Evolutionary conservation across 2,888 invertebrate genomes (phyloP), one percentile per base, ranked within the genome.

Genomic region (Cynaeus angustus): DNA sequence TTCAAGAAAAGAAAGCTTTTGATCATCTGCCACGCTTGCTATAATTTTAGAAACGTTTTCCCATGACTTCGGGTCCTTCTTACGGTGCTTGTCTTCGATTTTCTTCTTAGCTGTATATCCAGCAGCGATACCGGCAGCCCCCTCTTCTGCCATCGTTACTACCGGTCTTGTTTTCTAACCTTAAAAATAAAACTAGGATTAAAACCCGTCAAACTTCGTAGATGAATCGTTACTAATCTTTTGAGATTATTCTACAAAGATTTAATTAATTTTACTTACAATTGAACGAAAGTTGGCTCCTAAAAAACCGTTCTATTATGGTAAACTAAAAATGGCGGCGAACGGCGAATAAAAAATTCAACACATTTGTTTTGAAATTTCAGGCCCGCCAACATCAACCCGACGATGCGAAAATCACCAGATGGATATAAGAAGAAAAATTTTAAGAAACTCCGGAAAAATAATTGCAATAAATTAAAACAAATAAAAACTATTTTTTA

Each of bases 21-120:
- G 94, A 75, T 94, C 93, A 73, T 92, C 91, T 0, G 89, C 88
- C 0, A 88, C 81, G 0, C 86, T 85, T 72, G 87, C 88, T 0
- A 91, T 80, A 0, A 88, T 86, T 82, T 89, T 92, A 79, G 93
- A 85, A 62, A 94, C 88, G 80, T 92, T 90, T 70, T 91, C 91
- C 16, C 90, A 85, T 43, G 88, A 88, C 78, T 88, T 89, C 46
- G 89, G 90, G 77, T 91, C 90, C 68, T 86, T 86, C 73, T 86
- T 86, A 33, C 86, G 83, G 7, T 81, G 75, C 72, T 86, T 86
- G 14, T 86, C 86, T 62, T 86, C 85, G 12, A 82, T 79, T 45
- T 77, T 80, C 56, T 77, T 77, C 1, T 21, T 21, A 21, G 21
- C n/a, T n/a, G n/a, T 1, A 21, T 3, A 21, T 41, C 41, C 9